Percentiles rank a stretch among this genome's conserved stretches.
Conservation (phyloP, 30 jellyfish, hydroid and myxozoan genomes). For the Sanderia malayensis region DNA sequence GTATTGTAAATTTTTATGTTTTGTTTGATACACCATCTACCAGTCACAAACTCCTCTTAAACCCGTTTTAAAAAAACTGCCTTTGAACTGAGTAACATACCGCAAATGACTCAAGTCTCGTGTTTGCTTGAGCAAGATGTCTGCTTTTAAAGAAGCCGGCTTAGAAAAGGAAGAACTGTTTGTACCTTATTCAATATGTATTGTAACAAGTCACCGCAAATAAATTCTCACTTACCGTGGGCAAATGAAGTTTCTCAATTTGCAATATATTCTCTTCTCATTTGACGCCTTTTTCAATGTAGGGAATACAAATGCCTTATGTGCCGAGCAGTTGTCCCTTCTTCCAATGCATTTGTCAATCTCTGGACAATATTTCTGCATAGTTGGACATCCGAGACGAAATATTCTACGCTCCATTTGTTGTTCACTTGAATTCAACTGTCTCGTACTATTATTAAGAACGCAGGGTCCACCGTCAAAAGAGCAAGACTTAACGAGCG, state of each 20-base stretch:
- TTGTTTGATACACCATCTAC: too few relatives aligned
- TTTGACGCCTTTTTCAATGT: neutral
- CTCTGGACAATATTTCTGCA: constrained; percentile 36
- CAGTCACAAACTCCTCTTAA: too few relatives aligned
- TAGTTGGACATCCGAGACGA: constrained; percentile 19
- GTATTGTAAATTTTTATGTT: too few relatives aligned
- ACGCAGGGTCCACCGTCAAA: neutral
- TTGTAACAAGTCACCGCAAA: too few relatives aligned
- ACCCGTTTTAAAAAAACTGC: too few relatives aligned
- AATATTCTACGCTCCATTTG: constrained; percentile 14
- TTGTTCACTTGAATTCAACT: neutral
- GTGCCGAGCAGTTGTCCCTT: constrained; percentile 18
- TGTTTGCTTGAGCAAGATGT: too few relatives aligned
- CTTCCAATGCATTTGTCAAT: constrained; percentile 13
- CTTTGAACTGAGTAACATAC: too few relatives aligned
- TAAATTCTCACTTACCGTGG: too few relatives aligned
- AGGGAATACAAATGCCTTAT: neutral
- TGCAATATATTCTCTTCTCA: constrained; percentile 35
- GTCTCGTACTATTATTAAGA: neutral
- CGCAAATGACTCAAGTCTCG: too few relatives aligned
- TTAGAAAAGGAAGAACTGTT: too few relatives aligned
- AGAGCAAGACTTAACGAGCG: neutral
- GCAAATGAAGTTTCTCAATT: constrained; percentile 36
- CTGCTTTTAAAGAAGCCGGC: too few relatives aligned
- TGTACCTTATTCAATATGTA: too few relatives aligned